Evolutionary conservation across 2,888 invertebrate species (phyloP), one percentile per base, ranked within the genome.

Genomic region (Drosophila paramelanica): DNA sequence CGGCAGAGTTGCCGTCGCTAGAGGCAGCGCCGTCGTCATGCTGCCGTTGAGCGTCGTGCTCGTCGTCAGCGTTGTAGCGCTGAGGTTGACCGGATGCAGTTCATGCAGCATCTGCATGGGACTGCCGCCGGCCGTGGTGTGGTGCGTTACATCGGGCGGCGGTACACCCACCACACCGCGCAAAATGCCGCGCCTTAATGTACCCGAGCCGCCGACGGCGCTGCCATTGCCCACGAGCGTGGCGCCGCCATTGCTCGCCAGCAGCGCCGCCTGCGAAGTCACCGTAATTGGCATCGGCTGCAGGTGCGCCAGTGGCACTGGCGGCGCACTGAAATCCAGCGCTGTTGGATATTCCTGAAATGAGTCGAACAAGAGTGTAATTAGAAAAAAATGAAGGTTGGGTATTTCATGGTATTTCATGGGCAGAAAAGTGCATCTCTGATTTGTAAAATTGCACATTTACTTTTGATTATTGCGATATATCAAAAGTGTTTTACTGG

Each of bases 61-160:
- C 38, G 91, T 90, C 57, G 91, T 92, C 72, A 91, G 88, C 58
- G 92, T 91, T 58, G 91, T 89, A 53, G 90, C 91, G 68, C 91
- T 90, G 51, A 92, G 88, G 80, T 91, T 91, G 5, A 90, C 82
- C 50, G 91, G 89, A 78, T 91, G 91, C 74, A 92, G 86, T 66
- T 92, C 92, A 46, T 91, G 89, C 51, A 92, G 64, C 55, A 84
- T 68, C 55, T 86, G 86, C 84, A 88, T 67, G 3, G 75, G 72
- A 49, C 68, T 69, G 55, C 71, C 71, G 25, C 79, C 89, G 41
- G 73, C 74, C 10, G 82, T 64, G 31, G 92, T 92, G 64, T 92
- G 92, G 78, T 93, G 93, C 33, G 93, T 93, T 3, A 93, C 93
- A 82, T 93, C 93, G 0, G 92, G 92, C 23, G 89, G 93, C 42